phyloP scores from a whole-genome alignment of 2,113 vertebrate species.

The Crotalus helleri region DNA sequence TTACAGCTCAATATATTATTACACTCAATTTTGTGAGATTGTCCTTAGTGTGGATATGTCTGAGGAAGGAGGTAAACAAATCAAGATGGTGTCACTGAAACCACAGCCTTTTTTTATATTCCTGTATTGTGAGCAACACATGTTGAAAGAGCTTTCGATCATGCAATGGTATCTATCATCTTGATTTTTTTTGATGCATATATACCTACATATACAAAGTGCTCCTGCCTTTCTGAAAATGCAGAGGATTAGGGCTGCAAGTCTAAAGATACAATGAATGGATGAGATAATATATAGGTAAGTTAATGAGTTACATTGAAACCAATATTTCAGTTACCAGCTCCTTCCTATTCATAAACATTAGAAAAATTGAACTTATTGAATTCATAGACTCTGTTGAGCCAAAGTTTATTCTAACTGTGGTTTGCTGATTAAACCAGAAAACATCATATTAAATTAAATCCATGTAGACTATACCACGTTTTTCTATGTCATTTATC shows the following conservation, averaged over 20 bases:
- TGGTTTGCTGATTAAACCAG: neutral
- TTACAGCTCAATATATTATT: neutral
- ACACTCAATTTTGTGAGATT: neutral
- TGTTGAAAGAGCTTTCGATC: neutral
- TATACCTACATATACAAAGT: neutral
- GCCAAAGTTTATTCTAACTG: neutral
- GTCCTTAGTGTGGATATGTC: neutral
- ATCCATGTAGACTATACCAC: neutral
- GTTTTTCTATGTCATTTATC: neutral
- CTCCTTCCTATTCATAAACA: neutral
- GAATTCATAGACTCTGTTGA: neutral
- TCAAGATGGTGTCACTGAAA: no score
- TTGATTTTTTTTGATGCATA: neutral
- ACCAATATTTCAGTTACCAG: neutral
- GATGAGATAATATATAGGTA: neutral
- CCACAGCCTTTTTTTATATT: neutral
- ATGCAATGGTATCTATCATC: neutral
- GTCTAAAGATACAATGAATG: neutral
- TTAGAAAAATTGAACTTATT: neutral
- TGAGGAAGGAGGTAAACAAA: neutral
- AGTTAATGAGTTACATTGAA: neutral
- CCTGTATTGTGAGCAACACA: neutral
- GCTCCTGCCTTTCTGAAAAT: neutral
- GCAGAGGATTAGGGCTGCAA: neutral
- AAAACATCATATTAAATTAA: neutral